phyloP scores from a whole-genome alignment of 2,113 vertebrate species.

The Phrynosoma platyrhinos region DNA sequence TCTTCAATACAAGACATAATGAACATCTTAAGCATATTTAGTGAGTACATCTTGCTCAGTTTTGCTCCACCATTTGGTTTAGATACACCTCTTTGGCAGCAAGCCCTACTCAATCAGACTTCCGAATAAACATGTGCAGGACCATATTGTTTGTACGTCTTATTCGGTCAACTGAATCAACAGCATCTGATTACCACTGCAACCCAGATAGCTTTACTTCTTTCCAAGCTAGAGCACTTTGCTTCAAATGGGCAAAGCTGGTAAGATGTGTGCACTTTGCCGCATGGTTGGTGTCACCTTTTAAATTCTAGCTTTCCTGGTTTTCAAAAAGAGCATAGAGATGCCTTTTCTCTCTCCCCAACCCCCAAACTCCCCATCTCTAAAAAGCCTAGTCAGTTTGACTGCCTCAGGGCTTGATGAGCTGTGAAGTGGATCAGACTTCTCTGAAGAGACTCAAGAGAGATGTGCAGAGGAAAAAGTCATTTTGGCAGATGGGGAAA shows the following conservation, averaged over 20 bases:
- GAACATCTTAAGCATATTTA: background rate
- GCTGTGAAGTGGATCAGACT: background rate
- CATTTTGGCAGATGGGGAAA: background rate
- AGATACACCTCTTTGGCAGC: background rate
- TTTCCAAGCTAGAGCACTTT: background rate
- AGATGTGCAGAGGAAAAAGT: background rate
- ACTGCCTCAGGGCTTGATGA: background rate
- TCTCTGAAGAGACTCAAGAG: background rate
- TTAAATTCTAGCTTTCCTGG: background rate
- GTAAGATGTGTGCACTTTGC: background rate
- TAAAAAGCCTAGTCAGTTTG: conserved; percentile 12
- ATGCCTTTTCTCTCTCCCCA: background rate
- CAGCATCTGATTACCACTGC: background rate
- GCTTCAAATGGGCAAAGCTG: background rate
- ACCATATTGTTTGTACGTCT: background rate
- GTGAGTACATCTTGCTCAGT: background rate
- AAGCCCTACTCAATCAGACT: background rate
- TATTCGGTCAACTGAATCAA: background rate
- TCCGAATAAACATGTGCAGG: background rate
- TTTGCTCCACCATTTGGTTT: background rate
- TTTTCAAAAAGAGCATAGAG: background rate
- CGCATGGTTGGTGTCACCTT: background rate
- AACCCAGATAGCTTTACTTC: background rate
- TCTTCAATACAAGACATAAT: background rate
- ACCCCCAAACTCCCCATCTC: background rate